Evolutionary conservation across 64 coral and sea anemone genomes (phyloP).

Genomic region (Anthopleura sola): DNA sequence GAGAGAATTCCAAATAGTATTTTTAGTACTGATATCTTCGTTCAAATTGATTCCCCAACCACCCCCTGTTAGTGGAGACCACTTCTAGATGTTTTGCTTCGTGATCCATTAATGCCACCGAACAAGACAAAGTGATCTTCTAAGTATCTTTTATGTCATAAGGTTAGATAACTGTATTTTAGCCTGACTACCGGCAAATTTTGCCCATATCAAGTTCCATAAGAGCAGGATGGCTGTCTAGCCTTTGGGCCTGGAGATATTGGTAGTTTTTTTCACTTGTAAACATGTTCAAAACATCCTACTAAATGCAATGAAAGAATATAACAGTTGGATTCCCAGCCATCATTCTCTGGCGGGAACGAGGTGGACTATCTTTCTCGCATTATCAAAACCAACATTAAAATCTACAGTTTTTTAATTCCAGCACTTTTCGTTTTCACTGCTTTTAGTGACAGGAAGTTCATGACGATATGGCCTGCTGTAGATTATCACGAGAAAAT

Average conservation of each 20-base stretch:
- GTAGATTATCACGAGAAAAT: background rate
- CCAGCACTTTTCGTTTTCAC: background rate
- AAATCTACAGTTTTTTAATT: background rate
- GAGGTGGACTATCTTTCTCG: background rate
- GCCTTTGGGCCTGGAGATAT: background rate
- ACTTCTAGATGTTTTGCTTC: constrained; percentile 8
- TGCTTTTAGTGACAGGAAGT: background rate
- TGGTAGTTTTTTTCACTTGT: background rate
- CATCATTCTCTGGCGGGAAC: background rate
- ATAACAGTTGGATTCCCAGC: background rate
- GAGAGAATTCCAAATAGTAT: background rate
- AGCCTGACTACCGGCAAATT: constrained; percentile 1
- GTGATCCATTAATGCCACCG: constrained; percentile 7
- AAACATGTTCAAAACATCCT: background rate
- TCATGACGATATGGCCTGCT: background rate
- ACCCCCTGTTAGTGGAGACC: background rate
- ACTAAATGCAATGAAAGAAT: background rate
- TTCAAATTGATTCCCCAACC: background rate
- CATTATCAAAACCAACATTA: background rate
- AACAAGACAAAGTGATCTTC: constrained; percentile 17
- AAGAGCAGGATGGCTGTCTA: background rate
- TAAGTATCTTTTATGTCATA: constrained; percentile 8
- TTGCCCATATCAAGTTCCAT: background rate
- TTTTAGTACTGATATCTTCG: background rate
- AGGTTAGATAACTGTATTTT: constrained; percentile 24